Percentiles rank a stretch among this genome's conserved stretches.
Evolutionary conservation across 2,888 invertebrate genomes (phyloP).

Genomic region (Amphipoea lucens): DNA sequence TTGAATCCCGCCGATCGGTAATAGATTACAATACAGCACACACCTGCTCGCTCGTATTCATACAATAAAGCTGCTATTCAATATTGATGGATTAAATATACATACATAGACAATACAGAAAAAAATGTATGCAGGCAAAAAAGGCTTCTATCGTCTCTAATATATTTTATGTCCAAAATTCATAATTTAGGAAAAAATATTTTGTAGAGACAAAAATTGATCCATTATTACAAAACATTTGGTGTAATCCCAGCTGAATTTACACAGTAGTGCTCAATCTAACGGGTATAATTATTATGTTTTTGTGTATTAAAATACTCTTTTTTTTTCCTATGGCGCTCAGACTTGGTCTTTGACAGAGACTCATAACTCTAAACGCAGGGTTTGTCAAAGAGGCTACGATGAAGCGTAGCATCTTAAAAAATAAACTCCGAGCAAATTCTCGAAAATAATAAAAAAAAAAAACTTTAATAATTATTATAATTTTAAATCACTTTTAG

Average conservation of each 20-base stretch:
- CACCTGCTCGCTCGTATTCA: conserved; percentile 47
- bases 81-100: conserved; percentile 45
- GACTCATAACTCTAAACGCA: not conserved
- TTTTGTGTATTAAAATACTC: not conserved
- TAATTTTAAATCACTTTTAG: too few species aligned
- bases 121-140: not conserved
- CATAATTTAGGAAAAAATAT: not conserved
- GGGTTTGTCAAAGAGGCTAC: too few species aligned
- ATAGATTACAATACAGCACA: conserved; percentile 57
- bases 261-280: not conserved
- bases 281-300: not conserved
- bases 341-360: not conserved
- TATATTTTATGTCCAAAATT: not conserved
- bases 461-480: too few species aligned
- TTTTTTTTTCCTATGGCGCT: too few species aligned
- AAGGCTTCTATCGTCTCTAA: not conserved
- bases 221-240: not conserved
- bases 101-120: not conserved
- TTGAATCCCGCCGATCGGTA: conserved; percentile 58
- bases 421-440: too few species aligned
- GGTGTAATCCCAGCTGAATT: not conserved
- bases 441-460: too few species aligned
- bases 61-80: conserved; percentile 19
- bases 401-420: too few species aligned
- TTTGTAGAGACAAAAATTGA: not conserved